phyloP scores from a whole-genome alignment of 2,113 vertebrate genomes.

The Corydoras maculifer region DNA sequence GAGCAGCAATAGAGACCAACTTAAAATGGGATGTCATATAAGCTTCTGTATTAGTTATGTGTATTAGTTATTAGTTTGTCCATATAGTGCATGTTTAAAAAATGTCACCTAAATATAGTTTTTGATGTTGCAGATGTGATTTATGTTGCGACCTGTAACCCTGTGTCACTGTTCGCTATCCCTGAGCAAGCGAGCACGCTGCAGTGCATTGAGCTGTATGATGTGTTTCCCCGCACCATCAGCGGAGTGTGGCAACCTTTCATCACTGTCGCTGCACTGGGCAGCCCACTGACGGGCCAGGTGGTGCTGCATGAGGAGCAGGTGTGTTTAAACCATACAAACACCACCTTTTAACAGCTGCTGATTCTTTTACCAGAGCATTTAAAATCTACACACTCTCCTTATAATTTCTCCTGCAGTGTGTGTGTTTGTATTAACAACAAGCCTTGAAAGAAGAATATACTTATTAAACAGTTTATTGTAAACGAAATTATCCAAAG shows the following conservation, averaged over 20 bases:
- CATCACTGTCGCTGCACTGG: slow-evolving; percentile 77
- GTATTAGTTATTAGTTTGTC: no score
- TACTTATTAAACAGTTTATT: no score
- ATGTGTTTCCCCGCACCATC: slow-evolving; percentile 81
- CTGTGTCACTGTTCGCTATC: slow-evolving; percentile 82
- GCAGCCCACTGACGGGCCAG: slow-evolving; percentile 80
- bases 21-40: no score
- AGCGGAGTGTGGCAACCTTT: slow-evolving; percentile 86
- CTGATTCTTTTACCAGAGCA: no score
- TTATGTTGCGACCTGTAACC: slow-evolving; percentile 84
- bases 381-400: no score
- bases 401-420: no score
- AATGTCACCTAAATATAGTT: background rate
- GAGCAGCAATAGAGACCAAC: no score
- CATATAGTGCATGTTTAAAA: no score
- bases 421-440: no score
- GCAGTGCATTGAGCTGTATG: slow-evolving; percentile 78
- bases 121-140: slow-evolving; percentile 58
- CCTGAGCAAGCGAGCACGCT: slow-evolving; percentile 62
- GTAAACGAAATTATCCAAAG: no score
- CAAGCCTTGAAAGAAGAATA: no score
- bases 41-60: no score
- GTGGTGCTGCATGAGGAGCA: slow-evolving; percentile 91
- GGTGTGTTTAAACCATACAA: slow-evolving; percentile 57
- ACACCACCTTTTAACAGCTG: slow-evolving; percentile 8